Conservation (phyloP, 1,140 invertebrate species). For the Batillaria attramentaria region DNA sequence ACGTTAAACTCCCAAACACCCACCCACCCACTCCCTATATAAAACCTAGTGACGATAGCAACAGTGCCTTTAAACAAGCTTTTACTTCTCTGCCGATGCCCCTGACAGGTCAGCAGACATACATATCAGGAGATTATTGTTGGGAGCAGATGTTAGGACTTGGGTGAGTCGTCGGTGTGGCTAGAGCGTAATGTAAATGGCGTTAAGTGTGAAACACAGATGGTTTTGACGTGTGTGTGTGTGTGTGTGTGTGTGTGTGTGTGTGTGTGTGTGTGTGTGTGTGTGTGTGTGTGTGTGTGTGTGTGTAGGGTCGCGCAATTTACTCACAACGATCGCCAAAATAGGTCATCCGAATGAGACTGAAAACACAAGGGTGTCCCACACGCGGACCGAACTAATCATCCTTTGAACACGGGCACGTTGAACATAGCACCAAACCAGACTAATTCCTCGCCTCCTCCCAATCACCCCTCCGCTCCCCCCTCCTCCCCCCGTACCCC, state of each 20-base stretch:
- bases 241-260: not conserved
- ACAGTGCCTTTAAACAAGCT: too few species aligned
- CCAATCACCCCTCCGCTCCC: too few species aligned
- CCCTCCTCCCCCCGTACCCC: too few species aligned
- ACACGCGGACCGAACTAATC: not conserved
- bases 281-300: constrained; percentile 2
- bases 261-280: not conserved
- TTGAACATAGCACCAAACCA: not conserved
- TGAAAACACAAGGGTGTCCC: not conserved
- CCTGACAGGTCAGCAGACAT: not conserved
- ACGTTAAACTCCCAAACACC: too few species aligned
- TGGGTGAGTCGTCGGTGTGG: not conserved
- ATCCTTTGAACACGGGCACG: not conserved
- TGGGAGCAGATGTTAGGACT: not conserved
- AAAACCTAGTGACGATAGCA: too few species aligned
- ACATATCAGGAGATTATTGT: not conserved
- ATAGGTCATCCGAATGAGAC: not conserved
- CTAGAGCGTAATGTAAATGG: not conserved
- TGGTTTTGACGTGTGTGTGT: not conserved
- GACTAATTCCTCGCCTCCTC: too few species aligned
- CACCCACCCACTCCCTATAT: too few species aligned
- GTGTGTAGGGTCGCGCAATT: not conserved
- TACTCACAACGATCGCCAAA: not conserved
- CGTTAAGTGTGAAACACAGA: not conserved
- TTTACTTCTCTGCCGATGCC: too few species aligned